phyloP scores from a whole-genome alignment of 2,888 invertebrate species.

The Idaea biselata region DNA sequence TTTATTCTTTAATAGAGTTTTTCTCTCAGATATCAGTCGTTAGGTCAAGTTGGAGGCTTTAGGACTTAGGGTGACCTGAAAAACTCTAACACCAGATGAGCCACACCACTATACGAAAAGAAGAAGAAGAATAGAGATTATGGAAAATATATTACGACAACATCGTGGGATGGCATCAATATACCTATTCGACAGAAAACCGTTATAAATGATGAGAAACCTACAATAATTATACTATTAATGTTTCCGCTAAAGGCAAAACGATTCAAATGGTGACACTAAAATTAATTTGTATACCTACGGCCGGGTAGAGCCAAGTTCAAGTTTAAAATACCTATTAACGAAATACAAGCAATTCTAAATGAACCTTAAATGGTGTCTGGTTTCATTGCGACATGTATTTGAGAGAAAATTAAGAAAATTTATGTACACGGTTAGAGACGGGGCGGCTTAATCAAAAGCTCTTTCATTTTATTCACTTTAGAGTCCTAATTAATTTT shows the following conservation, averaged over 20 bases:
- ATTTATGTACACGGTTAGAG: background rate
- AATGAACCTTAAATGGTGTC: background rate
- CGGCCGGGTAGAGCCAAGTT: background rate
- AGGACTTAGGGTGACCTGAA: too few species aligned
- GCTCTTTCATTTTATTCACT: conserved; percentile 12
- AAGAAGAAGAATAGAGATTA: too few species aligned
- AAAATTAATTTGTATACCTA: conserved; percentile 2
- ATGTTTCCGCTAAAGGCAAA: background rate
- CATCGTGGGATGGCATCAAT: background rate
- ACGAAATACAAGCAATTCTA: background rate
- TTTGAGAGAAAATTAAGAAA: conserved; percentile 3
- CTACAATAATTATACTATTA: background rate
- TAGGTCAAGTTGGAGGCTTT: too few species aligned
- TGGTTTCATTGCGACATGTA: background rate
- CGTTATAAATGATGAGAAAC: background rate
- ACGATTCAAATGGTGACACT: background rate
- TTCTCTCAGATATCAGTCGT: too few species aligned
- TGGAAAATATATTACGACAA: background rate
- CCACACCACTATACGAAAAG: too few species aligned
- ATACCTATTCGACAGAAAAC: conserved; percentile 14
- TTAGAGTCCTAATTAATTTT: conserved; percentile 2
- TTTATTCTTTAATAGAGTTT: too few species aligned
- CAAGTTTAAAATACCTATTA: conserved; percentile 5
- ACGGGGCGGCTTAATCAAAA: conserved; percentile 15
- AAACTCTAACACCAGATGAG: too few species aligned